Evolutionary conservation across 1,140 invertebrate genomes (phyloP), one percentile per base, ranked within the genome.

Genomic region (Homarus americanus): DNA sequence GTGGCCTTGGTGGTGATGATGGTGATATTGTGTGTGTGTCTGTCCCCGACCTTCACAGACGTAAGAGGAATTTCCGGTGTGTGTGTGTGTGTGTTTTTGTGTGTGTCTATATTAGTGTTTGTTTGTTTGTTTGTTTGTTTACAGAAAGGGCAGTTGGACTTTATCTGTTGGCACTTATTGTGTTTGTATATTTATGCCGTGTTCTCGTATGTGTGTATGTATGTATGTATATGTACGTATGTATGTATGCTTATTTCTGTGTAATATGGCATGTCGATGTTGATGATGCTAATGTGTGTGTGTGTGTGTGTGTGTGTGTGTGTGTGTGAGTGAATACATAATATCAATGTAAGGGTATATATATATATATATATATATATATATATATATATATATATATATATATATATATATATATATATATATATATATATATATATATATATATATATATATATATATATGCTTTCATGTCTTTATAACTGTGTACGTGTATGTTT

Each of bases 331-430:
- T 10, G 34, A 72, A n/a, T 7, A 40, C 7, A 40, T 28, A 28
- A 36, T 2, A 83, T 17, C 15, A 49, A 49, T 12, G 5, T 49
- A 49, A 49, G 4, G 12, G 12, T 49, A 49, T 49, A 49, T 49
- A 49, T 49, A 49, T 49, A 49, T 49, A 49, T 49, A 78, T 78
- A 78, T 78, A 78, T 32, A 36, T 36, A 36, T 36, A 40, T 41
- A 78, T 78, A 78, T 78, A 78, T 78, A 78, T 78, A 78, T 78
- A 38, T 78, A 38, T 78, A 38, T 78, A 38, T 41, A 38, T 78
- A 38, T 78, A 78, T 78, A 78, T 78, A 78, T 78, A 78, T 78
- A 78, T 78, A 78, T 78, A 78, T 78, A 78, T 76, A 78, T 78
- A 78, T 78, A 78, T 78, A 78, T 78, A 78, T 78, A 78, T 78